These are phyloP conservation scores for Trochalopteron elliotii DNA, from an alignment of 2,113 vertebrate genomes.

Conservation along the genomic window DNA sequence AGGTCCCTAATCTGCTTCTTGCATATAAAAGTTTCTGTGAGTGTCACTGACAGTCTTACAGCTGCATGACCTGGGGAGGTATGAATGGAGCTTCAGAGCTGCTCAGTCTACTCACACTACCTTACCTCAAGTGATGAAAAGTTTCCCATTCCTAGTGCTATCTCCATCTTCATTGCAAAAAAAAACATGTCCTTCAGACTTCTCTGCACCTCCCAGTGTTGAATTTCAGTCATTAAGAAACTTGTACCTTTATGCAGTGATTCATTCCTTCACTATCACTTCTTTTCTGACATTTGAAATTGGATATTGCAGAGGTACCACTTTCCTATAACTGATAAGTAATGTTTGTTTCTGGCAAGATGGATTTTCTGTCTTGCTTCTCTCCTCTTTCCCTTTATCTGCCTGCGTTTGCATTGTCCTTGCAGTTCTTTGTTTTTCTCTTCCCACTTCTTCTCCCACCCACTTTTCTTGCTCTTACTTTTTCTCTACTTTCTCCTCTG, in stretches of 20 bases:
- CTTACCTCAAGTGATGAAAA: not conserved
- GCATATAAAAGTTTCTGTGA: not conserved
- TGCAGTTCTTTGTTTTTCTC: not conserved
- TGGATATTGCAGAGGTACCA: slow-evolving; percentile 35
- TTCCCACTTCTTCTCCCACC: not conserved
- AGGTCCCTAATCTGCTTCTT: not conserved
- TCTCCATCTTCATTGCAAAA: not conserved
- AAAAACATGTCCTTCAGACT: not conserved
- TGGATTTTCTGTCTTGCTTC: slow-evolving; percentile 29
- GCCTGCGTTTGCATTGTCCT: not conserved
- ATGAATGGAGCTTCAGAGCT: not conserved
- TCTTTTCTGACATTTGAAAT: slow-evolving; percentile 39
- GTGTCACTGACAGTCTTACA: not conserved
- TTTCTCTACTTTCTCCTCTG: not conserved
- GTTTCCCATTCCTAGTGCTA: not conserved
- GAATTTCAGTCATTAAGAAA: not conserved
- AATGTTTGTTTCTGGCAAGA: slow-evolving; percentile 17
- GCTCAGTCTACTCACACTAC: not conserved
- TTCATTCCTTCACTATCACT: slow-evolving; percentile 19
- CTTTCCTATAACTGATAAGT: slow-evolving; percentile 39
- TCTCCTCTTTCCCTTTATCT: slow-evolving; percentile 12
- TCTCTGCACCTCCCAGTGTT: not conserved
- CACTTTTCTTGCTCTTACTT: not conserved
- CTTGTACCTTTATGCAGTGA: not conserved
- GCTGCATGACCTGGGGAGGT: not conserved